Evolutionary conservation across 2,888 invertebrate genomes (phyloP), one percentile per base, ranked within the genome.

Genomic region (Heliconius aoede): DNA sequence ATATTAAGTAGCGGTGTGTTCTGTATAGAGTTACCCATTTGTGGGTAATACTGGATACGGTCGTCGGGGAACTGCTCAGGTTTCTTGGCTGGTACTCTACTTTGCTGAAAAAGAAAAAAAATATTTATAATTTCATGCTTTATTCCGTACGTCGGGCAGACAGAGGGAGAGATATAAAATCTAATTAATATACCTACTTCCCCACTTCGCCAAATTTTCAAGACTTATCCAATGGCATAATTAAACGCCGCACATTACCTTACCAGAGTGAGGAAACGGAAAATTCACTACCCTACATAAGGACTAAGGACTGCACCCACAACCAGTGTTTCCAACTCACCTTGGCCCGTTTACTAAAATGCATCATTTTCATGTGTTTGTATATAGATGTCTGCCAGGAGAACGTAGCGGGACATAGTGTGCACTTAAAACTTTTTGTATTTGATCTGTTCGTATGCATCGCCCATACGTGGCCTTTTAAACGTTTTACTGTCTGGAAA

Each of bases 281-380:
- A 40, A 13, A 46, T 18, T 46, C 46, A 46, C 46, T 46, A 18
- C 7, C 46, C 46, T 46, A 18, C 46, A 21, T 46, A 46, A 21
- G 46, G 18, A 21, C 21, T 46, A 46, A 21, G 46, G 18, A 21
- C 21, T 46, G 46, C 18, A 46, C 7, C 46, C 8, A 46, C 46
- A 46, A 8, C 2, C 46, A 7, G 21, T 46, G 7, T 46, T 21
- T 21, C 9, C 3, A 55, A 55, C 67, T 91, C 91, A 92, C 92
- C 89, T 92, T 92, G 1, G 55, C 80, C 69, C 91, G 82, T 78
- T 89, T 90, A 65, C 75, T 81, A 9, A 88, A 89, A 78, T 94
- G 94, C 94, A 94, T 93, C 90, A 92, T 92, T 83, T 92, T 91
- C 83, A 91, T 87, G 40, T 94, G 94, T 40, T 94, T 94, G 86